Evolutionary conservation across 2,113 vertebrate genomes (phyloP).

Genomic region (Cavia porcellus): DNA sequence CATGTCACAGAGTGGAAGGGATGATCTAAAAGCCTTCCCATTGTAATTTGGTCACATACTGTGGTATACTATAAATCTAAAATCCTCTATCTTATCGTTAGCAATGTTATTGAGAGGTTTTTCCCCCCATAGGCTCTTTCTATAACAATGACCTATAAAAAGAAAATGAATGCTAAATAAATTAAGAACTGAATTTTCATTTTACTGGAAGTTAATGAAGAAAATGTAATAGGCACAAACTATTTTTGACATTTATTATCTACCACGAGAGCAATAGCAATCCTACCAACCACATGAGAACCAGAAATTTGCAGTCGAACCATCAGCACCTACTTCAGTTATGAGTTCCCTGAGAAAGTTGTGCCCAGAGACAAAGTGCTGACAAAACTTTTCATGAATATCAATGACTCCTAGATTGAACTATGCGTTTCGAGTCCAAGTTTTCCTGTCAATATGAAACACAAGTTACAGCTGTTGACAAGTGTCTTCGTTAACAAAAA

Average conservation of each 20-base stretch:
- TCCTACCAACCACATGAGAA: neutral
- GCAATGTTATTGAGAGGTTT: neutral
- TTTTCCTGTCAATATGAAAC: neutral
- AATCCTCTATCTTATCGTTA: neutral
- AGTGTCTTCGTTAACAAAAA: neutral
- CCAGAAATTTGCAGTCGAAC: neutral
- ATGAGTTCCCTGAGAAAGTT: neutral
- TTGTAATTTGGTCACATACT: neutral
- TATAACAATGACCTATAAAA: neutral
- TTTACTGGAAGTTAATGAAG: conserved; percentile 18
- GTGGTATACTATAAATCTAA: neutral
- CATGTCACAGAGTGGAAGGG: neutral
- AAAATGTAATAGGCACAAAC: neutral
- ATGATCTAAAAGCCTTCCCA: neutral
- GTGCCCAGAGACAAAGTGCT: neutral
- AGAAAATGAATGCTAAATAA: conserved; percentile 10
- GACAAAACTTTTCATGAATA: neutral
- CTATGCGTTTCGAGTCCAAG: neutral
- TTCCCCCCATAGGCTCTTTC: neutral
- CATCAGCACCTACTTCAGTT: neutral
- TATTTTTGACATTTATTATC: neutral
- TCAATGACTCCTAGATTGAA: neutral
- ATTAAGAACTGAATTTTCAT: conserved; percentile 40
- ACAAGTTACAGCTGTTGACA: neutral
- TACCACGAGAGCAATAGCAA: neutral